Base-by-base conservation (phyloP, 2,888 invertebrate genomes). In the Pterostichus niger region DNA sequence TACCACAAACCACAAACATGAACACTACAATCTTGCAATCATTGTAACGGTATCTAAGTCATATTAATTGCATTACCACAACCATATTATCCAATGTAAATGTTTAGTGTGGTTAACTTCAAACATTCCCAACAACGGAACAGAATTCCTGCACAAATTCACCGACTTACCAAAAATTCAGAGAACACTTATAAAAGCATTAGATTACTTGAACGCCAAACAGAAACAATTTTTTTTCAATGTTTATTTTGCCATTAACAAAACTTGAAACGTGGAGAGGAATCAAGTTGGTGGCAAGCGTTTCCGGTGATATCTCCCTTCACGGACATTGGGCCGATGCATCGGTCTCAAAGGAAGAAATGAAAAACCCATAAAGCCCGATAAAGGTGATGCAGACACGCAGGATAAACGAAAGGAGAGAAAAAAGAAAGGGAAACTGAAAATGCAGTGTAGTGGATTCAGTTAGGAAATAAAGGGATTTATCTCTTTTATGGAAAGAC, bases 331-430 rank as follows among this genome's bases (percentile, higher is more conserved):
- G 11, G 44, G 44, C 15, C 15, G 44, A 7, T 71, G 49, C 75
- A 75, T 52, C 75, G 78, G 76, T 56, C 54, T 76, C 76, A 13
- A 35, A 76, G 76, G 78, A 78, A 56, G 61, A 61, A 24, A 78
- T 78, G 78, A 78, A 78, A 78, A 78, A 78, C 59, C 40, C 78
- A 78, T 78, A 78, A 78, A 78, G 11, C 9, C 17, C 44, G 78
- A 56, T 78, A 59, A 78, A 78, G 59, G 44, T 78, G 61, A 49
- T 52, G 52, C 35, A 56, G 11, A n/a, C 17, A 75, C 52, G 54
- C 3, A 49, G 75, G 54, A 49, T 73, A 54, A 56, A 52, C 52
- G 76, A 56, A 33, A 76, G 15, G 24, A 33, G 52, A 52, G 52
- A 24, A 44, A 17, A 17, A 44, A 7, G 15, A 40, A 71, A 71